A percentile compares a stretch with the other conserved stretches of the same genome.
Conservation (phyloP, 2,888 invertebrate genomes). For the Leptopilina drosophilae region DNA sequence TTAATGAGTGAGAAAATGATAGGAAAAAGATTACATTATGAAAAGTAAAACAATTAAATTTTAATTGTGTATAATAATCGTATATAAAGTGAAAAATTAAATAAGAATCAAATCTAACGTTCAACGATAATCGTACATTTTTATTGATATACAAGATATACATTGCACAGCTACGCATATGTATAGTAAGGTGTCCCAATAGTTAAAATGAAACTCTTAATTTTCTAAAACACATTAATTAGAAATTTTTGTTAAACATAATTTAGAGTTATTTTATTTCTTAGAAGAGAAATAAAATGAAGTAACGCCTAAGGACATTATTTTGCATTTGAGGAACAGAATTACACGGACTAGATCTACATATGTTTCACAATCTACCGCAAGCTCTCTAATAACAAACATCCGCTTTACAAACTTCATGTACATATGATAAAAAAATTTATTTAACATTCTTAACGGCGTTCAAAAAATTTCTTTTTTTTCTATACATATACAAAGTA, state of each 20-base stretch:
- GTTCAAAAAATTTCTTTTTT: background rate
- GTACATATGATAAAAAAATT: slow-evolving; percentile 22
- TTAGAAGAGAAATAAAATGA: background rate
- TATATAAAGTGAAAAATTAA: background rate
- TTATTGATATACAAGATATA: slow-evolving; percentile 75
- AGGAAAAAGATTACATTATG: too few species aligned
- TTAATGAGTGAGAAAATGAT: background rate
- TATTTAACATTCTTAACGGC: slow-evolving; percentile 7
- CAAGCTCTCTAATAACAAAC: slow-evolving; percentile 14
- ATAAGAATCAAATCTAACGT: slow-evolving; percentile 25
- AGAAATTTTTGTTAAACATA: too few species aligned
- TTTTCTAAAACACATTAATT: background rate
- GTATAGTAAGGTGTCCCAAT: slow-evolving; percentile 17
- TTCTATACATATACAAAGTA: too few species aligned
- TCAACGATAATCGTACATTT: slow-evolving; percentile 69
- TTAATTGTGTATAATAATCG: background rate
- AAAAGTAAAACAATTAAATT: too few species aligned
- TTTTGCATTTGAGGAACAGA: slow-evolving; percentile 8
- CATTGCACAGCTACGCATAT: slow-evolving; percentile 63
- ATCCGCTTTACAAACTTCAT: slow-evolving; percentile 15
- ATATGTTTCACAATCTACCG: slow-evolving; percentile 27
- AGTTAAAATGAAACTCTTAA: background rate
- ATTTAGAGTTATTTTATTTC: too few species aligned
- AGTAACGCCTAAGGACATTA: background rate
- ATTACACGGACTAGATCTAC: slow-evolving; percentile 19